Evolutionary conservation across 2,888 invertebrate genomes (phyloP).

Genomic region (Apodemia duryi): DNA sequence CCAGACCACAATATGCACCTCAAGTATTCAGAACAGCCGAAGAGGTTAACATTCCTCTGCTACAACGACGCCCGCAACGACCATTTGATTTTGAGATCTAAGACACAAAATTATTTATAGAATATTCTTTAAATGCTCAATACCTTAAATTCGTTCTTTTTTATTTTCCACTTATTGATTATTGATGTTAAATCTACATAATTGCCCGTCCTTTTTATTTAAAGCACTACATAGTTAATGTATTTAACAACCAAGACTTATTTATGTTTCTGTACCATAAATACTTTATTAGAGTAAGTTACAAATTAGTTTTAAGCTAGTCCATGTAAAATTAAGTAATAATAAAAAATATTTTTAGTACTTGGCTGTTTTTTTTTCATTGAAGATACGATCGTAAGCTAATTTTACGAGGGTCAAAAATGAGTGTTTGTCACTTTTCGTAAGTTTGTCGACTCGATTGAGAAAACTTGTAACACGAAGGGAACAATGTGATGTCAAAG

Average conservation of each 20-base stretch:
- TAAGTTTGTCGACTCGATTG: no score
- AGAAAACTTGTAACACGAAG: no score
- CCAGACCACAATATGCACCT: constrained; percentile 43
- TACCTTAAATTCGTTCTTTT: not conserved
- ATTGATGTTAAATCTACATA: not conserved
- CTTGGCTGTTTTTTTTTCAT: constrained; percentile 17
- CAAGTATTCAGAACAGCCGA: constrained; percentile 92
- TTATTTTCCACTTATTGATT: not conserved
- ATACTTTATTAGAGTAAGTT: constrained; percentile 59
- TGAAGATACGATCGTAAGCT: not conserved
- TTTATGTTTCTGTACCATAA: constrained; percentile 59
- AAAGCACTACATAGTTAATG: constrained; percentile 8
- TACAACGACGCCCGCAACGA: constrained; percentile 85
- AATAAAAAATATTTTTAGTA: constrained; percentile 33
- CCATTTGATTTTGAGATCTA: constrained; percentile 71
- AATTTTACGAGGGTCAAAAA: no score
- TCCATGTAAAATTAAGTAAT: constrained; percentile 60
- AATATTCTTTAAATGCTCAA: not conserved
- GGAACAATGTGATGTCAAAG: no score
- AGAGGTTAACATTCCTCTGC: constrained; percentile 91
- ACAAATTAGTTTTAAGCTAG: constrained; percentile 79
- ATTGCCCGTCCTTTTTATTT: not conserved
- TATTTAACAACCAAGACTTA: constrained; percentile 41
- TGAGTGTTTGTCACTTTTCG: no score
- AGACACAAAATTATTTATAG: constrained; percentile 19